Evolutionary conservation across 53 echinoderm and acorn worm genomes (phyloP).

Genomic region (Stichopus horrens): DNA sequence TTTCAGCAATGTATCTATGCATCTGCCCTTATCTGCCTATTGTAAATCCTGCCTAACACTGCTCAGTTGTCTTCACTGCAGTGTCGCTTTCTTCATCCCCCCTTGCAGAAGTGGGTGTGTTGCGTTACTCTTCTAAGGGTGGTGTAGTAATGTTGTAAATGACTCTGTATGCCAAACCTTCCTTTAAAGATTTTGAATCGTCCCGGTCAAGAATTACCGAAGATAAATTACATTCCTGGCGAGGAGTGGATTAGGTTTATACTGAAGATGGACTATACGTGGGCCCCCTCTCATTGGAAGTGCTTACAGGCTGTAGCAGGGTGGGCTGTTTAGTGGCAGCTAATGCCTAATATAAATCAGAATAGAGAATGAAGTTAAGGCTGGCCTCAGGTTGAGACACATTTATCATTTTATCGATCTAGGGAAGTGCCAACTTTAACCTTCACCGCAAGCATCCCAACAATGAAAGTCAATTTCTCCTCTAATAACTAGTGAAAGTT

Average conservation of each 20-base stretch:
- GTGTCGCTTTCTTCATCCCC: no score
- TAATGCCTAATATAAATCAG: conserved; percentile 36
- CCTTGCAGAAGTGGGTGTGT: no score
- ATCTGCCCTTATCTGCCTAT: no score
- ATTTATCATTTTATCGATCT: conserved; percentile 27
- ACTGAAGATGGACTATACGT: not conserved
- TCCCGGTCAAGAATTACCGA: not conserved
- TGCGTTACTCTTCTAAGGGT: no score
- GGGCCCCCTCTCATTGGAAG: not conserved
- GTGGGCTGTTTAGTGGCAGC: conserved; percentile 32
- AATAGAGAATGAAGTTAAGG: not conserved
- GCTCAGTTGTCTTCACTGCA: no score
- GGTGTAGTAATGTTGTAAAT: no score
- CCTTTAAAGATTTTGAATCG: not conserved
- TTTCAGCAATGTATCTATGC: no score
- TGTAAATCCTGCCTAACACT: no score
- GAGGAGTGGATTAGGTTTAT: not conserved
- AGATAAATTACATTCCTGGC: not conserved
- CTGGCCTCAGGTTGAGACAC: conserved; percentile 6
- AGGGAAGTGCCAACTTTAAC: not conserved
- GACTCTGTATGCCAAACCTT: not conserved
- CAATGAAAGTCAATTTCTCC: conserved; percentile 40
- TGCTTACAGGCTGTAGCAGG: conserved; percentile 1
- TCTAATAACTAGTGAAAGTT: conserved; percentile 29
- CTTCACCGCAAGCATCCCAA: not conserved